A percentile compares a stretch with the other conserved stretches of the same genome.
Conservation (phyloP, 1,140 invertebrate species). For the Drosophila orena region DNA sequence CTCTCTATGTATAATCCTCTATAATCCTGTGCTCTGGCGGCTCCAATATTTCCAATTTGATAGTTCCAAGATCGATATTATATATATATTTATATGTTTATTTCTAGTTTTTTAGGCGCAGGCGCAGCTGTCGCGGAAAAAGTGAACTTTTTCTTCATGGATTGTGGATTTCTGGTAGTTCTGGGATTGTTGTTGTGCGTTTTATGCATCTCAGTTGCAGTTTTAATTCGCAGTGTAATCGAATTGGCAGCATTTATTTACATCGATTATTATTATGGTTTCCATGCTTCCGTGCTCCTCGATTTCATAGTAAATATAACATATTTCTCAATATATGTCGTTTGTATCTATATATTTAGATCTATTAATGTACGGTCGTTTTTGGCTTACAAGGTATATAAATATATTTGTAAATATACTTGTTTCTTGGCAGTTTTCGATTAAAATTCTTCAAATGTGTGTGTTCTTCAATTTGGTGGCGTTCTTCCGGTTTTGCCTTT, state of each 20-base stretch:
- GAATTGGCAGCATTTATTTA: constrained; percentile 77
- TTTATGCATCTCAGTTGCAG: constrained; percentile 52
- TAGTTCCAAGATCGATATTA: neutral
- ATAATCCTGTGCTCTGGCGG: constrained; percentile 2
- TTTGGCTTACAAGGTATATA: constrained; percentile 45
- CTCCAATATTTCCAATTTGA: neutral
- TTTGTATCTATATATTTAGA: constrained; percentile 27
- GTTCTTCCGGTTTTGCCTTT: constrained; percentile 21
- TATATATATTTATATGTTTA: neutral
- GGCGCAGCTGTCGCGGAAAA: constrained; percentile 19
- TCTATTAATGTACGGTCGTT: constrained; percentile 41
- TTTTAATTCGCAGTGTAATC: constrained; percentile 40
- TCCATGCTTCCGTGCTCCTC: constrained; percentile 4
- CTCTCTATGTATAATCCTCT: neutral
- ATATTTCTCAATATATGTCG: constrained; percentile 18
- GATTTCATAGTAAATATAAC: constrained; percentile 17
- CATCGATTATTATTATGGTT: constrained; percentile 63
- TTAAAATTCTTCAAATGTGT: constrained; percentile 78
- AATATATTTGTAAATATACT: constrained; percentile 52
- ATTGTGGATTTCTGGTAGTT: constrained; percentile 7
- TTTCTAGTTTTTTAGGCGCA: constrained; percentile 28
- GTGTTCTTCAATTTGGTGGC: constrained; percentile 28
- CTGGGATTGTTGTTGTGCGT: constrained; percentile 52
- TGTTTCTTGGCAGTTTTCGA: constrained; percentile 75
- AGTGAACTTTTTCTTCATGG: constrained; percentile 19